Conservation (phyloP, 2,888 invertebrate species). For the Ochlodes sylvanus region DNA sequence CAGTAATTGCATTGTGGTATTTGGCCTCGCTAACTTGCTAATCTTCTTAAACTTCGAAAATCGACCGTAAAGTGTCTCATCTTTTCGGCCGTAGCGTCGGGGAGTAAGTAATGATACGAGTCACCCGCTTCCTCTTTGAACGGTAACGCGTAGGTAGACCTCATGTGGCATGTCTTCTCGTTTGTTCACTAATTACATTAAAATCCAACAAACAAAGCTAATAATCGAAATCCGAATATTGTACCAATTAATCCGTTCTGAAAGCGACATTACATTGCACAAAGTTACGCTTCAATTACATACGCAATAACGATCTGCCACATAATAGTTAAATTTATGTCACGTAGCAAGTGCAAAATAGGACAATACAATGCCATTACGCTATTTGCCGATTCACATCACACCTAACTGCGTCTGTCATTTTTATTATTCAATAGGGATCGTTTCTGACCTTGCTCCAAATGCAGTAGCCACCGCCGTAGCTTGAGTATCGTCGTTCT, state of each 20-base stretch:
- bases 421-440: constrained; percentile 52
- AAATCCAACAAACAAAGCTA: neutral
- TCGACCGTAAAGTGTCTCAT: no score
- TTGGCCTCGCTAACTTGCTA: no score
- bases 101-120: no score
- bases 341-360: constrained; percentile 33
- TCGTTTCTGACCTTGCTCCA: constrained; percentile 68
- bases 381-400: constrained; percentile 46
- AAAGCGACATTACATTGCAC: neutral
- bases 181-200: no score
- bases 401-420: constrained; percentile 44
- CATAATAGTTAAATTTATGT: constrained; percentile 37
- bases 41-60: no score
- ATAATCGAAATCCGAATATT: neutral
- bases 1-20: no score
- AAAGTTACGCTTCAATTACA: constrained; percentile 13
- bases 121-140: no score
- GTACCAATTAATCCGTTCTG: neutral
- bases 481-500: constrained; percentile 53
- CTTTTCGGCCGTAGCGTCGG: no score
- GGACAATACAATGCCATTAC: constrained; percentile 36
- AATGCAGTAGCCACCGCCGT: constrained; percentile 77
- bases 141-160: no score
- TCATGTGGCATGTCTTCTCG: no score
- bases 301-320: constrained; percentile 21